Evolutionary conservation across 2,888 invertebrate species (phyloP).

Genomic region (Luperina nickerlii): DNA sequence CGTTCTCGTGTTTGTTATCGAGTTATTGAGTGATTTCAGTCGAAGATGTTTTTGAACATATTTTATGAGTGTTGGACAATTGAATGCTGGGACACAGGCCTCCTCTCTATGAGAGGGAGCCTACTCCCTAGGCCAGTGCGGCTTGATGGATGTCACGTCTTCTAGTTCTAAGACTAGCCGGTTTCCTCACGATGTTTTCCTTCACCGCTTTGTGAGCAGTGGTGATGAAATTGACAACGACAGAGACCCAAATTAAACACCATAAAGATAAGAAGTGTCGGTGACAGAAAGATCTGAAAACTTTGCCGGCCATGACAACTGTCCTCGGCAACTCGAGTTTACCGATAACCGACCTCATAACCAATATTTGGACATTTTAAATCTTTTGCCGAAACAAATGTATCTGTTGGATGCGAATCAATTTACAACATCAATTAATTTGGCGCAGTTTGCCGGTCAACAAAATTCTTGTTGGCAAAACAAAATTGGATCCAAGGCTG

Average conservation of each 20-base stretch:
- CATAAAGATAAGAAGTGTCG: constrained; percentile 44
- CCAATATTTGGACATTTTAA: constrained; percentile 83
- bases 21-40: constrained; percentile 70
- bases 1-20: constrained; percentile 70
- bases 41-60: constrained; percentile 31
- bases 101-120: too few species aligned
- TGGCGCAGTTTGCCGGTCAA: constrained; percentile 47
- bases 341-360: constrained; percentile 86
- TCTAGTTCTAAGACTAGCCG: background rate
- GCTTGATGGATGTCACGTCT: background rate
- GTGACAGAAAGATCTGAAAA: constrained; percentile 22
- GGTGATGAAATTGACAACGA: constrained; percentile 10
- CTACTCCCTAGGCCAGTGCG: background rate
- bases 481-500: constrained; percentile 78
- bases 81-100: too few species aligned
- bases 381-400: constrained; percentile 77
- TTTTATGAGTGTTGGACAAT: constrained; percentile 28
- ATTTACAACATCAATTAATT: constrained; percentile 54
- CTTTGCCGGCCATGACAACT: constrained; percentile 52
- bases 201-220: background rate
- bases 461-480: constrained; percentile 67
- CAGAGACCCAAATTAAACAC: constrained; percentile 34
- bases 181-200: background rate
- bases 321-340: constrained; percentile 70
- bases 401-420: constrained; percentile 58